phyloP scores from a whole-genome alignment of 2,797 vertebrate genomes.

The Microchirus variegatus region DNA sequence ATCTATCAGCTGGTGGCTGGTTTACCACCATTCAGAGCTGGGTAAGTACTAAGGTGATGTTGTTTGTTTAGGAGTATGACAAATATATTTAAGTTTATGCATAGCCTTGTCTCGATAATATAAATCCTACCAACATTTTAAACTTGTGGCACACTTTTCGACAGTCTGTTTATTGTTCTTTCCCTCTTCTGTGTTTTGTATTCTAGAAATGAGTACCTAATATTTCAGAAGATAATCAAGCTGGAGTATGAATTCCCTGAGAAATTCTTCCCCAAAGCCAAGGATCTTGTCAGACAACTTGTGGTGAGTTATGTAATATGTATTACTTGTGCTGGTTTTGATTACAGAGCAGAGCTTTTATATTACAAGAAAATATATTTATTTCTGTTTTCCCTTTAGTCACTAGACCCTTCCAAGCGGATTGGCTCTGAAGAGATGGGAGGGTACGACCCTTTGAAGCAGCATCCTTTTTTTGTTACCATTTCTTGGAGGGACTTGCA shows the following conservation, averaged over 20 bases:
- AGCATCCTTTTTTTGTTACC: conserved; percentile 93
- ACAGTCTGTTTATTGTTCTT: not conserved
- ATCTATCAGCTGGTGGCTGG: conserved; percentile 99
- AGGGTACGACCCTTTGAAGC: conserved; percentile 90
- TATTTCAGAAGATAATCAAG: conserved; percentile 99
- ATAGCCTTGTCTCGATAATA: too few relatives aligned
- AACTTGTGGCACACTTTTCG: not conserved
- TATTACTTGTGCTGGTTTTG: not conserved
- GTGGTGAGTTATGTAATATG: conserved; percentile 86
- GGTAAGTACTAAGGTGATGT: conserved; percentile 81
- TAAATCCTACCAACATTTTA: too few relatives aligned
- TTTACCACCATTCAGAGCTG: conserved; percentile 97
- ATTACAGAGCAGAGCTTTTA: conserved; percentile 2
- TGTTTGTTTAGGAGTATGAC: not conserved
- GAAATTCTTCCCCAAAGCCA: conserved; percentile 99
- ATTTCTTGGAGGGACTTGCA: conserved; percentile 93
- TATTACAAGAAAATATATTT: not conserved
- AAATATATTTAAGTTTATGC: not conserved
- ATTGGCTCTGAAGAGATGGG: conserved; percentile 98
- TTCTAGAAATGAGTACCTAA: conserved; percentile 96
- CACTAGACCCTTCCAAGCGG: conserved; percentile 92
- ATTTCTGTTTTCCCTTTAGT: conserved; percentile 72
- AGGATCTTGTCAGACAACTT: conserved; percentile 95
- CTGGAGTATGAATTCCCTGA: conserved; percentile 99
- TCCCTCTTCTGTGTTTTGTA: conserved; percentile 5